Evolutionary conservation across 1,140 invertebrate genomes (phyloP).

Genomic region (Saccostrea cuccullata): DNA sequence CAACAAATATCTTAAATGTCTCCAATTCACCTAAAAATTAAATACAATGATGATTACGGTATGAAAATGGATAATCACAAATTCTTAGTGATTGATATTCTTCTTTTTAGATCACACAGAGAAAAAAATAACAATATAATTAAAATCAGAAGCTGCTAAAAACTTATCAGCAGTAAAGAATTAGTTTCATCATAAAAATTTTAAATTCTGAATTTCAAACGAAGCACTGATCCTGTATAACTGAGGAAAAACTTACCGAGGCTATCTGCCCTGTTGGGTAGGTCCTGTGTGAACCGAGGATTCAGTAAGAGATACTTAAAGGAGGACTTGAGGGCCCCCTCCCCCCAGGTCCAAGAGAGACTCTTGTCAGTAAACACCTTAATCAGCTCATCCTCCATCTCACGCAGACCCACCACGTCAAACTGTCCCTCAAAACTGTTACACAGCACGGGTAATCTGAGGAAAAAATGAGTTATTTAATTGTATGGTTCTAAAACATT

Average conservation of each 20-base stretch:
- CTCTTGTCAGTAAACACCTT: constrained; percentile 83
- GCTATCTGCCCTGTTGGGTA: constrained; percentile 82
- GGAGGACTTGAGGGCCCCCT: constrained; percentile 88
- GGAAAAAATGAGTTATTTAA: constrained; percentile 21
- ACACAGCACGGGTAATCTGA: constrained; percentile 71
- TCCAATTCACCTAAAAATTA: constrained; percentile 74
- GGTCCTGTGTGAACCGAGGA: constrained; percentile 88
- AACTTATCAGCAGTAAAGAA: too few species aligned
- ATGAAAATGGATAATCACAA: too few species aligned
- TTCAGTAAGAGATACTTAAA: constrained; percentile 95
- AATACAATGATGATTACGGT: neutral
- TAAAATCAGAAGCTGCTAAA: too few species aligned
- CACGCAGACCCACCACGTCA: constrained; percentile 78
- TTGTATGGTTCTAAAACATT: neutral
- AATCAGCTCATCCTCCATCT: constrained; percentile 83
- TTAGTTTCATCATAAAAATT: too few species aligned
- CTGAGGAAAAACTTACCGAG: constrained; percentile 63
- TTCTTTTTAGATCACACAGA: too few species aligned
- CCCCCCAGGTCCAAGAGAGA: constrained; percentile 85
- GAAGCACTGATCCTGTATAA: too few species aligned
- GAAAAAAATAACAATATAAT: too few species aligned
- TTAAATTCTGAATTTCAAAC: too few species aligned
- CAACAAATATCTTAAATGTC: constrained; percentile 88
- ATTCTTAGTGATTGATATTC: too few species aligned
- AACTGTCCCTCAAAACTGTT: constrained; percentile 66